Evolutionary conservation across 2,797 vertebrate genomes (phyloP).

Genomic region (Molossus molossus): DNA sequence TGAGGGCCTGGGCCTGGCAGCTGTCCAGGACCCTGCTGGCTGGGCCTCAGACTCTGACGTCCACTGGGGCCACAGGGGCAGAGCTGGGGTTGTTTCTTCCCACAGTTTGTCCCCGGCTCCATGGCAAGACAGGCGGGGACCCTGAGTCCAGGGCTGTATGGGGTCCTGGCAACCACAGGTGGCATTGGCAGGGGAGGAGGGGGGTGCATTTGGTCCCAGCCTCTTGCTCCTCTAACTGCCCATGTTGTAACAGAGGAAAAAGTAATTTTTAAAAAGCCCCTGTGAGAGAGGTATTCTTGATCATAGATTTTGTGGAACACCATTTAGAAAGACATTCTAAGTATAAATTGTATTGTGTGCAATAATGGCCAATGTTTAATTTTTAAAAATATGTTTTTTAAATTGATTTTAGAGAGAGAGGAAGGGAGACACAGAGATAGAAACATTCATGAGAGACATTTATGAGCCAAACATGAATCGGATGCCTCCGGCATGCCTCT

Average conservation of each 20-base stretch:
- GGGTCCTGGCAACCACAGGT: background rate
- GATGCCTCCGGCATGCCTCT: no score
- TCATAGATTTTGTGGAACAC: background rate
- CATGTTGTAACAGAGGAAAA: background rate
- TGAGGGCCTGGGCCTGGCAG: background rate
- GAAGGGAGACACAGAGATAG: no score
- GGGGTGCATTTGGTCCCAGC: rapidly evolving
- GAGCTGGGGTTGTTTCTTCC: background rate
- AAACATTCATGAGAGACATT: no score
- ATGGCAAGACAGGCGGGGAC: rapidly evolving
- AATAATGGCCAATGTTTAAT: background rate
- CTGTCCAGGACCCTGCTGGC: background rate
- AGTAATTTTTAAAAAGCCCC: background rate
- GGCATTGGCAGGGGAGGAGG: background rate
- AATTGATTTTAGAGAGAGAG: no score
- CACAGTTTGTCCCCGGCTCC: no score
- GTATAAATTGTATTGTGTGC: background rate
- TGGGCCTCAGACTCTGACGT: background rate
- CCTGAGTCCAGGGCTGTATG: no score
- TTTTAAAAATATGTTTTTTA: no score
- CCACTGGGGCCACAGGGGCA: background rate
- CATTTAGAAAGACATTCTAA: background rate
- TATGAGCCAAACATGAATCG: no score
- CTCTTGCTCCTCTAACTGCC: background rate
- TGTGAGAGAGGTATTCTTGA: background rate